Evolutionary conservation across 2,888 invertebrate genomes (phyloP), one percentile per base, ranked within the genome.

Genomic region (Monoplex corrugatus): DNA sequence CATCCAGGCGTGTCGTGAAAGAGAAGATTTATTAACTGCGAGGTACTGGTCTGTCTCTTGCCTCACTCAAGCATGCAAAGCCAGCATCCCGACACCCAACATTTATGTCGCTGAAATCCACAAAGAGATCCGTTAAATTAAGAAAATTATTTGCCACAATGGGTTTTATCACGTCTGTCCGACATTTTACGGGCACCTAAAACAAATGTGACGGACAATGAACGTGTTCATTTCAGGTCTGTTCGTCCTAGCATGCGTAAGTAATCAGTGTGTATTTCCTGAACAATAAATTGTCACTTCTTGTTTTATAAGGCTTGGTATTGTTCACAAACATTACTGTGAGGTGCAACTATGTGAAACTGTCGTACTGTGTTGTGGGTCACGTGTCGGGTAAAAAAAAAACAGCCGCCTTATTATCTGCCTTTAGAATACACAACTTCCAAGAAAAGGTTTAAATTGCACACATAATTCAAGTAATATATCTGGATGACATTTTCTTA

Each of bases 211-310:
- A 75, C 38, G 75, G 38, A 75, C 75, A 75, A 16, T 32, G 75
- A 3, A 16, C 35, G 35, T 35, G 75, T 75, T 13, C 19, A 38
- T 35, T 75, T 16, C 0, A 75, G 63, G 16, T 38, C 35, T 75
- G 16, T 35, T 35, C 38, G 38, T 38, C 35, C 38, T 38, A 23
- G 6, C 75, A 75, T 3, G 75, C 75, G 13, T 75, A 38, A 35
- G 23, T 38, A 35, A 38, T 75, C 75, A 16, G 38, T 75, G 35
- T 38, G 75, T 38, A 28, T 75, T 75, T 75, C 75, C 38, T 16
- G 35, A 28, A 75, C 75, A 75, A 75, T 75, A 75, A 75, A 75
- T 75, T 75, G 75, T n/a, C n/a, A n/a, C n/a, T n/a, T n/a, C n/a
- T n/a, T n/a, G n/a, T n/a, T n/a, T n/a, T n/a, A n/a, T n/a, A n/a